Conservation (phyloP, 2,113 vertebrate species). For the Polypterus senegalus region DNA sequence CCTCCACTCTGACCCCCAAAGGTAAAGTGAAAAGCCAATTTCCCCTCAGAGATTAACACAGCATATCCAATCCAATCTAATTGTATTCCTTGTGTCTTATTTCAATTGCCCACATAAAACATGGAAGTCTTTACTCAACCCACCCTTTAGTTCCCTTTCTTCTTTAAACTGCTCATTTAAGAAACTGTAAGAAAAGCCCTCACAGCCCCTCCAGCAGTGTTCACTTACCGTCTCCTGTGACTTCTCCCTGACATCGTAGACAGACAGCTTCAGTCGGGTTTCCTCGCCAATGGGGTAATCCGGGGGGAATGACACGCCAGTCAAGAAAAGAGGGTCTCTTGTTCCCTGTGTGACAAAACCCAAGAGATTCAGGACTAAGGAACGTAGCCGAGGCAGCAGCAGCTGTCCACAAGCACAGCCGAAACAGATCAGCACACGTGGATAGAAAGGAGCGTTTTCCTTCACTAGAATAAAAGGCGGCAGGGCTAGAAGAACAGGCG, state of each 20-base stretch:
- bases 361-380: conserved; percentile 36
- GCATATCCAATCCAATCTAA: too few species aligned
- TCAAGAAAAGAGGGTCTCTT: conserved; percentile 89
- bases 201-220: conserved; percentile 3
- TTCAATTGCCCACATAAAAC: too few species aligned
- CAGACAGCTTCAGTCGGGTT: conserved; percentile 80
- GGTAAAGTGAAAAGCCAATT: too few species aligned
- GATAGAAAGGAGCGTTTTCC: conserved; percentile 21
- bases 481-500: conserved; percentile 5
- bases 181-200: too few species aligned
- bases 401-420: conserved; percentile 5
- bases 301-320: conserved; percentile 81
- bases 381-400: conserved; percentile 44
- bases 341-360: conserved; percentile 67
- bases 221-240: conserved; percentile 77
- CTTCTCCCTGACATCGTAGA: conserved; percentile 93
- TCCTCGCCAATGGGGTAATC: conserved; percentile 80
- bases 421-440: conserved; percentile 9
- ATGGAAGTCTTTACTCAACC: too few species aligned
- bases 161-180: too few species aligned
- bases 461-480: conserved; percentile 11
- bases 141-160: too few species aligned
- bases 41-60: too few species aligned
- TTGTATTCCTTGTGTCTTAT: too few species aligned
- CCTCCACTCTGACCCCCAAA: too few species aligned